Conservation (phyloP, 2,888 invertebrate genomes). For the Pseudanteris insignis region DNA sequence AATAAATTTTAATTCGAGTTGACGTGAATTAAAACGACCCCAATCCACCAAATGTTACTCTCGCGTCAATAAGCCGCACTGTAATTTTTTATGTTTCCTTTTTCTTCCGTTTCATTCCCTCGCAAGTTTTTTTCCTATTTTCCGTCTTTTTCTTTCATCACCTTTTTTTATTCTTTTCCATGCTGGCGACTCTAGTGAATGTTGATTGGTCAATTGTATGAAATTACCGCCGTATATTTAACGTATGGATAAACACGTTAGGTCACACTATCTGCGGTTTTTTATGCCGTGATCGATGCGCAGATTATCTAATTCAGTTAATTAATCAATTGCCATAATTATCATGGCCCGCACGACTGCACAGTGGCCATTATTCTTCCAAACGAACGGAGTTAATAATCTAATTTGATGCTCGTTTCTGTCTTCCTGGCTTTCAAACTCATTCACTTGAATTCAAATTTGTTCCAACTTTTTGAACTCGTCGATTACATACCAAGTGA, state of each 20-base stretch:
- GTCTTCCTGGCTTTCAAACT: no score
- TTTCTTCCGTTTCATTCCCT: neutral
- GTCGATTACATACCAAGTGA: no score
- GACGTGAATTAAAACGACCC: slow-evolving; percentile 16
- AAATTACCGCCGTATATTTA: slow-evolving; percentile 44
- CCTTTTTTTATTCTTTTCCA: slow-evolving; percentile 11
- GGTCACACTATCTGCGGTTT: slow-evolving; percentile 43
- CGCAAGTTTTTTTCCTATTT: no score
- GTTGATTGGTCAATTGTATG: slow-evolving; percentile 54
- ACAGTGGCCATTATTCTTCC: slow-evolving; percentile 40
- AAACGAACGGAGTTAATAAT: slow-evolving; percentile 47
- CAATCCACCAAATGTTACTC: slow-evolving; percentile 22
- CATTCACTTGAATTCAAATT: no score
- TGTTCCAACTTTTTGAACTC: no score
- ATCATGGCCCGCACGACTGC: slow-evolving; percentile 48
- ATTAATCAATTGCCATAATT: slow-evolving; percentile 63
- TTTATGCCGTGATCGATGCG: slow-evolving; percentile 52
- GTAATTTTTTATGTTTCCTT: slow-evolving; percentile 12
- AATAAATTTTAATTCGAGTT: slow-evolving; percentile 29
- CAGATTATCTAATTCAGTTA: slow-evolving; percentile 62
- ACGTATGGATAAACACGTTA: slow-evolving; percentile 28
- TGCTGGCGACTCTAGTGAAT: slow-evolving; percentile 43
- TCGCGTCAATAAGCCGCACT: slow-evolving; percentile 15
- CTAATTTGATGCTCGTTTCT: slow-evolving; percentile 43
- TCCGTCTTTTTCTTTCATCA: neutral